Base-by-base conservation (phyloP, 2,888 invertebrate genomes). In the Hermaeophaga mercurialis region DNA sequence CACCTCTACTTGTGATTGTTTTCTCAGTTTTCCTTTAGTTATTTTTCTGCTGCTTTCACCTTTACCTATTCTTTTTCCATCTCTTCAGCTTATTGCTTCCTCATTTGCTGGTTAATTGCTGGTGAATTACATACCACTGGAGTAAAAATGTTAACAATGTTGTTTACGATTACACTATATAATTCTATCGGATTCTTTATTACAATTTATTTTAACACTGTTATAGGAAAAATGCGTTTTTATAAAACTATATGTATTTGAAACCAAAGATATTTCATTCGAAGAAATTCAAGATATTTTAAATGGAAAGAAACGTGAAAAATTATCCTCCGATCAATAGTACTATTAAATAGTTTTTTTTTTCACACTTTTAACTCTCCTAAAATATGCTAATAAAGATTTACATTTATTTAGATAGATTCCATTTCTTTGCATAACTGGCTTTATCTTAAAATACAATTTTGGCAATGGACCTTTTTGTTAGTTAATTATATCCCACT, bases 121-220 rank as follows among this genome's bases (percentile, higher is more conserved):
- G 87, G 89, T 1, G 93, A 93, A 75, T 82, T 93, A 75, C 87
- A 94, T 75, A 86, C 94, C 12, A 78, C 86, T 0, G 87, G 89
- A 64, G 60, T 66, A 0, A 67, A 62, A 54, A 86, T 90, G 1
- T 89, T 89, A 75, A 84, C 41, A 5, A 44, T 44, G 6, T 43
- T 45, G 12, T 19, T 41, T 12, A 12, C 22, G 6, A 39, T 46
- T 24, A 45, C 46, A 9, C 9, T 41, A 14, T 46, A 54, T 33
- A 48, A 18, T 22, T 15, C 88, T 6, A 45, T 58, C 6, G 66
- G 63, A 19, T 70, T 70, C 31, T 9, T 69, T 0, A 60, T 70
- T 2, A 64, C 67, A 0, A 18, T 67, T 19, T 58, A 65, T 8
- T 72, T 69, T 58, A 67, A 69, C 0, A 38, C 61, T 33, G 11